Base-by-base conservation (phyloP, 2,888 invertebrate genomes). In the Odontomyia ornata region DNA sequence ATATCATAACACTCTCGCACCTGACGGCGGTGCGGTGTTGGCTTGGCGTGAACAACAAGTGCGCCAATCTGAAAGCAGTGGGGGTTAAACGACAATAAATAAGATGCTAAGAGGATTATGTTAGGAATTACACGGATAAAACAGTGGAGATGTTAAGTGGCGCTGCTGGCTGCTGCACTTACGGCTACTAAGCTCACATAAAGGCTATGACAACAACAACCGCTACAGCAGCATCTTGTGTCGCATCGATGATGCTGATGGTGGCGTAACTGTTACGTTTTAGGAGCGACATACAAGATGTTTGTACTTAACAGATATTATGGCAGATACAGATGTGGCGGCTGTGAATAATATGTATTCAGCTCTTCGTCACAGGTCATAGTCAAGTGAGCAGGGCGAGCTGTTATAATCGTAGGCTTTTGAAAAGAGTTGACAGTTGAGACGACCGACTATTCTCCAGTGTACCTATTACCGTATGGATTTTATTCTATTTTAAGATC, bases 101-200 rank as follows among this genome's bases (percentile, higher is more conserved):
- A 72, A 72, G 28, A 72, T 56, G 27, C 71, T 56, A 72, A 72
- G 52, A 27, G 71, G 71, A 72, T 72, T 72, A 72, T 56, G 56
- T 56, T 56, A 72, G 21, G 71, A 72, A 72, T 72, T 72, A 72
- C 52, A 56, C 28, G 71, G 0, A 69, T 47, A 69, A 52, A 47
- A 36, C 65, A 65, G 65, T 36, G 36, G 18, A 65, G 36, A 36
- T 30, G 3, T 65, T 65, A 30, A 36, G 36, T 30, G 36, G 65
- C 30, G 13, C 36, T 64, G 62, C 27, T 9, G 36, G 36, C 36
- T 36, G 36, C 25, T 13, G 65, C 65, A 27, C 5, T 36, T 36
- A 9, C 36, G 3, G 36, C 36, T 5, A 5, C 9, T 36, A 27
- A 25, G 57, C 57, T 57, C 7, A 62, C 15, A 9, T 27, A 57